These are phyloP conservation scores for Caprella mutica DNA, from an alignment of 2,888 invertebrate genomes.

Conservation along the genomic window DNA sequence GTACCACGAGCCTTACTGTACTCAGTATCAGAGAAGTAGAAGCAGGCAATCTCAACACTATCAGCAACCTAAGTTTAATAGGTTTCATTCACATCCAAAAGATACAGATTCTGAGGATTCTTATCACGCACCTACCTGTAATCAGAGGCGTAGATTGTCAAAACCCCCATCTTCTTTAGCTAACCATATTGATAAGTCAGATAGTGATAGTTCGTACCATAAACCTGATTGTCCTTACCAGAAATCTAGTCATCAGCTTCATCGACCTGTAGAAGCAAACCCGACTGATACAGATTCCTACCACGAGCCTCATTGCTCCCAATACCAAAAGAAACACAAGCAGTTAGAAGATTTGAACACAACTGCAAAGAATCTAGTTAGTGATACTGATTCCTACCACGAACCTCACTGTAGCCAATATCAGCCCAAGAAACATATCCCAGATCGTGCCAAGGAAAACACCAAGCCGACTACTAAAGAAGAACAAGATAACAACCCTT, in stretches of 20 bases:
- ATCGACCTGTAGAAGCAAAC: neutral
- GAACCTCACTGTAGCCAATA: constrained; percentile 10
- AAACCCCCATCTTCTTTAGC: no score
- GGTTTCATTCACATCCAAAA: no score
- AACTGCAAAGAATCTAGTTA: neutral
- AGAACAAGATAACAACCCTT: constrained; percentile 1
- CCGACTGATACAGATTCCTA: neutral
- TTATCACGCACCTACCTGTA: constrained; percentile 1
- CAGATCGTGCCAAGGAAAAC: no score
- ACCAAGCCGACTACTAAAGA: neutral
- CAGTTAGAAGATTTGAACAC: neutral
- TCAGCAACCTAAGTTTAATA: neutral
- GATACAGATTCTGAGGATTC: constrained; percentile 5
- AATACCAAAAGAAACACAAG: constrained; percentile 5
- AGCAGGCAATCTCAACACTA: constrained; percentile 3
- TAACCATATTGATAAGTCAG: no score
- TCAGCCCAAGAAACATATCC: neutral
- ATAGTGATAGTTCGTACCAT: constrained; percentile 3
- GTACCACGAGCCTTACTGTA: constrained; percentile 8
- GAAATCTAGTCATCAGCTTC: neutral
- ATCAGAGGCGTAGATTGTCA: neutral
- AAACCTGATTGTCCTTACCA: constrained; percentile 9
- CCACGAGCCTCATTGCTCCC: constrained; percentile 9
- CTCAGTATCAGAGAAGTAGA: constrained; percentile 7
- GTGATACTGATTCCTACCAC: constrained; percentile 5